These are phyloP conservation scores for Endomychus coccineus DNA, from an alignment of 2,888 invertebrate species.

Conservation along the genomic window DNA sequence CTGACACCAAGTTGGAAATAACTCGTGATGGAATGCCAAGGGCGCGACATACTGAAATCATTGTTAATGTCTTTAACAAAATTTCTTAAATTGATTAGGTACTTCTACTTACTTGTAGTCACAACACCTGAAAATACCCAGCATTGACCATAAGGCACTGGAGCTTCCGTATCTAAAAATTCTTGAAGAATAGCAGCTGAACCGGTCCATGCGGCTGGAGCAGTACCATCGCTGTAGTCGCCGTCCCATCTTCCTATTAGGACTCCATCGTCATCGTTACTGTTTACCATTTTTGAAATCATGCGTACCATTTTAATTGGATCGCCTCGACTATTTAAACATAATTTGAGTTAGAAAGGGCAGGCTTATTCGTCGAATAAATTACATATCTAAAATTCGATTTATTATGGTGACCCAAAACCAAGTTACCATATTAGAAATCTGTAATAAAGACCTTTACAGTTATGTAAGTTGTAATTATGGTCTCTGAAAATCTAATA, in stretches of 20 bases:
- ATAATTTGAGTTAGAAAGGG: background rate
- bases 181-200: slow-evolving; percentile 69
- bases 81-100: slow-evolving; percentile 2
- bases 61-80: background rate
- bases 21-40: slow-evolving; percentile 74
- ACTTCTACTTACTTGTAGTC: slow-evolving; percentile 55
- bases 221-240: slow-evolving; percentile 63
- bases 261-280: slow-evolving; percentile 66
- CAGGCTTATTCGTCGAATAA: background rate
- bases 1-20: slow-evolving; percentile 76
- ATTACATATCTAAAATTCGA: too few species aligned
- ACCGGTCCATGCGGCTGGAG: slow-evolving; percentile 75
- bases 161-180: slow-evolving; percentile 55
- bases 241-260: slow-evolving; percentile 69
- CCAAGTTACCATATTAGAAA: too few species aligned
- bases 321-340: slow-evolving; percentile 51
- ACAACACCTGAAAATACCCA: slow-evolving; percentile 83
- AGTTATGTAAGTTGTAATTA: too few species aligned
- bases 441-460: too few species aligned
- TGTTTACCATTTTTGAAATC: slow-evolving; percentile 69
- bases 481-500: too few species aligned
- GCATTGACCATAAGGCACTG: slow-evolving; percentile 77
- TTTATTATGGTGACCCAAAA: too few species aligned
- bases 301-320: slow-evolving; percentile 61
- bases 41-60: slow-evolving; percentile 61